Conservation (phyloP, 2,888 invertebrate species). For the Pseudococcus longispinus region DNA sequence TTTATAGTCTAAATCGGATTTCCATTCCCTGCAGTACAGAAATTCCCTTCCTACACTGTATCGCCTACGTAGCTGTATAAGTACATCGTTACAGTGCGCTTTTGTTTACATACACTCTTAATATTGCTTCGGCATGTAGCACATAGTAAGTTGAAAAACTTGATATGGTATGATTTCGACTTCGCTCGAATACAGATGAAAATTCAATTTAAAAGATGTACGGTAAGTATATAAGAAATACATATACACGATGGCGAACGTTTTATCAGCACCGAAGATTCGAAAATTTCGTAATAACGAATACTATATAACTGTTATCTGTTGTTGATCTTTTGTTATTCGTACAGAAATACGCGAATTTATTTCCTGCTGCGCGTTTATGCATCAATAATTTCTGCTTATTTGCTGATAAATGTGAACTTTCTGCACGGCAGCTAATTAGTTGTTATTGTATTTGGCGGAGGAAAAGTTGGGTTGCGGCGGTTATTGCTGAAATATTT, state of each 20-base stretch:
- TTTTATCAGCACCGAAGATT: slow-evolving; percentile 32
- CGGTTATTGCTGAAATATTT: slow-evolving; percentile 40
- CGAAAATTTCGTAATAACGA: slow-evolving; percentile 27
- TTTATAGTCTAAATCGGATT: background rate
- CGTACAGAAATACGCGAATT: slow-evolving; percentile 14
- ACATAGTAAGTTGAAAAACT: background rate
- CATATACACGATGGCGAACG: background rate
- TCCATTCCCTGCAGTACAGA: background rate
- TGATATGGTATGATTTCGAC: background rate
- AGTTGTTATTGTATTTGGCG: slow-evolving; percentile 38
- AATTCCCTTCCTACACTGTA: no score
- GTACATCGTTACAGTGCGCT: background rate
- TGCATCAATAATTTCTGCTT: slow-evolving; percentile 40
- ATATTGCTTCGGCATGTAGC: background rate
- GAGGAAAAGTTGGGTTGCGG: background rate
- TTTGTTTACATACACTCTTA: background rate
- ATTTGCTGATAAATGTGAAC: slow-evolving; percentile 39
- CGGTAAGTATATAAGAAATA: background rate
- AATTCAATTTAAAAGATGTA: slow-evolving; percentile 27
- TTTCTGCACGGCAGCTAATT: slow-evolving; percentile 27
- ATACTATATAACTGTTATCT: slow-evolving; percentile 17
- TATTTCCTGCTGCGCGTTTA: slow-evolving; percentile 5
- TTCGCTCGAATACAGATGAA: background rate
- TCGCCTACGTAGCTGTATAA: no score
- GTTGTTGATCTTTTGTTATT: slow-evolving; percentile 30